These are phyloP conservation scores for Etheostoma nigrum DNA, from an alignment of 2,797 vertebrate genomes.

Conservation along the genomic window DNA sequence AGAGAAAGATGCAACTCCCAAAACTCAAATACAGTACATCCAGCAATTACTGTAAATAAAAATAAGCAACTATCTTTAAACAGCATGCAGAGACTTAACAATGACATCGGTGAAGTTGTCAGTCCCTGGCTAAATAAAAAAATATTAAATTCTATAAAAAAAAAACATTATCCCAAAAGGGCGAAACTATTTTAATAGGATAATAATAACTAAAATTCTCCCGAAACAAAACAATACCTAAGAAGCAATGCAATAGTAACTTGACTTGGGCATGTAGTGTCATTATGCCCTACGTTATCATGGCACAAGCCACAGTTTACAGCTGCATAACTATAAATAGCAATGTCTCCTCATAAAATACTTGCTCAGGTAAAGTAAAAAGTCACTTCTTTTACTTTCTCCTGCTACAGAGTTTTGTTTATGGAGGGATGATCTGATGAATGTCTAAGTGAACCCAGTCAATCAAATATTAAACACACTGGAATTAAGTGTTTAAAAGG, in stretches of 20 bases:
- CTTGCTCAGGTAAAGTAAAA: neutral
- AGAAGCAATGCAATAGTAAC: neutral
- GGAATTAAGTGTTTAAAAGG: neutral
- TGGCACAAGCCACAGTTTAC: neutral
- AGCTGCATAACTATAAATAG: neutral
- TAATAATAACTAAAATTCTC: neutral
- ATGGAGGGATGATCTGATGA: neutral
- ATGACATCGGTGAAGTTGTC: neutral
- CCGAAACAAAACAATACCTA: neutral
- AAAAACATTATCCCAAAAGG: too few relatives aligned
- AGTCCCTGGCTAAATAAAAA: neutral
- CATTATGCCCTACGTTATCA: neutral
- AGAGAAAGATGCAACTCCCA: constrained; percentile 2
- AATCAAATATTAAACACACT: neutral
- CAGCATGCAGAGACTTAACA: neutral
- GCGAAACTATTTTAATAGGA: too few relatives aligned
- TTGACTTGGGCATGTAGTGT: neutral
- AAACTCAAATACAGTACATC: constrained; percentile 5
- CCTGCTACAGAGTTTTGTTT: neutral
- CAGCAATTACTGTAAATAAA: neutral
- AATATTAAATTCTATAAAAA: neutral
- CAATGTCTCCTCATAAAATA: neutral
- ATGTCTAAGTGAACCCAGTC: neutral
- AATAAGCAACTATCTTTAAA: neutral
- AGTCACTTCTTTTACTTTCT: neutral